A percentile compares a stretch with the other conserved stretches of the same genome.
Conservation (phyloP, 2,113 vertebrate genomes). For the Tragelaphus scriptus region DNA sequence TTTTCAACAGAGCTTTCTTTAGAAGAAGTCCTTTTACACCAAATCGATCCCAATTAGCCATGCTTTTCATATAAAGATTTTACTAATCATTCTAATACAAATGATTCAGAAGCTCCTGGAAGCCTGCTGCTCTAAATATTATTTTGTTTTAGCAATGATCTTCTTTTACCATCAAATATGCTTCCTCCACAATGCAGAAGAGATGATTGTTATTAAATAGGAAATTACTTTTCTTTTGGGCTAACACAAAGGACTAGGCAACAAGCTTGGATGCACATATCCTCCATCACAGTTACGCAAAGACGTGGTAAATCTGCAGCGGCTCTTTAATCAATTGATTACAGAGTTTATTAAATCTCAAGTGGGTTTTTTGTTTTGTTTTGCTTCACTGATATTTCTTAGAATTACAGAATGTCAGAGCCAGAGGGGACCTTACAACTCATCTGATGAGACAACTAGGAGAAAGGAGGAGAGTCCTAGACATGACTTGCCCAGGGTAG, state of each 20-base stretch:
- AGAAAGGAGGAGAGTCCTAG: background rate
- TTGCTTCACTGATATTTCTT: background rate
- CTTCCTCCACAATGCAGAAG: background rate
- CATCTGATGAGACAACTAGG: background rate
- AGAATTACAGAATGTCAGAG: background rate
- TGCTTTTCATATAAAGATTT: slow-evolving; percentile 28
- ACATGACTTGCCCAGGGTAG: background rate
- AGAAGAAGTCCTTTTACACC: background rate
- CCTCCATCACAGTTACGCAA: background rate
- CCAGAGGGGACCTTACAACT: background rate
- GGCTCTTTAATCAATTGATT: background rate
- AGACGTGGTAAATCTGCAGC: background rate
- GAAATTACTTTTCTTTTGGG: slow-evolving; percentile 41
- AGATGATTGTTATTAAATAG: slow-evolving; percentile 50
- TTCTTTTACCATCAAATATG: slow-evolving; percentile 18
- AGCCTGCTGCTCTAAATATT: background rate
- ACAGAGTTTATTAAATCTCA: slow-evolving; percentile 12
- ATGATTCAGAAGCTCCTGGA: background rate
- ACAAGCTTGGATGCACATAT: background rate
- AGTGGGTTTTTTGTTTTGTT: background rate
- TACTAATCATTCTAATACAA: slow-evolving; percentile 15
- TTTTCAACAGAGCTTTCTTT: background rate
- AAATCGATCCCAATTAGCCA: background rate
- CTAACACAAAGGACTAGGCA: background rate
- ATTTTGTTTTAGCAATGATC: slow-evolving; percentile 43